phyloP scores from a whole-genome alignment of 2,888 invertebrate species.

The Cinara cedri region DNA sequence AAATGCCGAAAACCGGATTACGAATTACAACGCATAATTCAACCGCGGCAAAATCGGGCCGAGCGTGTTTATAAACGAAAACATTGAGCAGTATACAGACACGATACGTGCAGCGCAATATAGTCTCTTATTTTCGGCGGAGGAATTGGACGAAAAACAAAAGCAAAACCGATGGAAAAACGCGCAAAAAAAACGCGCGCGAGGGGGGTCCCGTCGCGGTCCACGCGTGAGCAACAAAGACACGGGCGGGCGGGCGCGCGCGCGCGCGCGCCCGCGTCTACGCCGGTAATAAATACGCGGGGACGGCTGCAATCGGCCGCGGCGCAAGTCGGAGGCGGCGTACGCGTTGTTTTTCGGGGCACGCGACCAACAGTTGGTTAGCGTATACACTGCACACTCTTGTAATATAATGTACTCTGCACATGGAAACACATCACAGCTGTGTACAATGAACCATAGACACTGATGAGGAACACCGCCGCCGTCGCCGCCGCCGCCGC shows the following conservation, averaged over 20 bases:
- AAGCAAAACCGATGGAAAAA: too few relatives aligned
- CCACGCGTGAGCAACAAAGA: neutral
- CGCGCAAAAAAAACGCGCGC: neutral
- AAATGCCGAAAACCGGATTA: too few relatives aligned
- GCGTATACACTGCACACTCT: slow-evolving; percentile 19
- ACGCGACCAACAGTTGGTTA: slow-evolving; percentile 58
- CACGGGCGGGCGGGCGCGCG: neutral
- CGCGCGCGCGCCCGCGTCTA: slow-evolving; percentile 9
- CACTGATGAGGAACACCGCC: slow-evolving; percentile 48
- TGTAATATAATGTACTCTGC: neutral
- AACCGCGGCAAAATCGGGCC: too few relatives aligned
- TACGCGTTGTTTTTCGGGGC: slow-evolving; percentile 51
- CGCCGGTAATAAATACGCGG: too few relatives aligned
- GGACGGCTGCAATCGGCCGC: slow-evolving; percentile 49
- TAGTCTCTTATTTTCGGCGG: too few relatives aligned
- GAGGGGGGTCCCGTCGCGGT: slow-evolving; percentile 9
- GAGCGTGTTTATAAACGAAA: too few relatives aligned
- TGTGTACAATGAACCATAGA: slow-evolving; percentile 57
- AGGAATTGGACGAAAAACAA: too few relatives aligned
- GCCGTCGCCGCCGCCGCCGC: slow-evolving; percentile 8
- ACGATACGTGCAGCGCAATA: too few relatives aligned
- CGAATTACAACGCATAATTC: too few relatives aligned
- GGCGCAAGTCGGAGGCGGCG: slow-evolving; percentile 50
- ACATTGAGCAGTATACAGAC: too few relatives aligned
- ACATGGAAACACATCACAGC: slow-evolving; percentile 55